These are phyloP conservation scores for Eriosoma lanigerum DNA, from an alignment of 1,140 invertebrate genomes.

Conservation along the genomic window DNA sequence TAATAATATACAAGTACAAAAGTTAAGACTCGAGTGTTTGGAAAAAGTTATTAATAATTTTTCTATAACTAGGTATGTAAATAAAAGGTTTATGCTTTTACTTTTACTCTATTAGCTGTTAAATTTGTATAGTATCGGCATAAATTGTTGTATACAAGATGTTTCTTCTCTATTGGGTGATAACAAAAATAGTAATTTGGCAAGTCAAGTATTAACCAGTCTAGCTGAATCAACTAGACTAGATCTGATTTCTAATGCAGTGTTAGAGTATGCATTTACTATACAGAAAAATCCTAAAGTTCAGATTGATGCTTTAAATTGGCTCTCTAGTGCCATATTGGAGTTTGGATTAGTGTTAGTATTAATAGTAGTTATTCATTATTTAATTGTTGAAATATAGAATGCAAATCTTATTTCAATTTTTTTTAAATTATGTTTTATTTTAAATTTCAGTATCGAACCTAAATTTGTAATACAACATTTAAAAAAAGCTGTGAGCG, in stretches of 20 bases:
- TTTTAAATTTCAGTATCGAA: conserved; percentile 65
- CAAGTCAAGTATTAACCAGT: conserved; percentile 71
- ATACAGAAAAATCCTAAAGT: conserved; percentile 89
- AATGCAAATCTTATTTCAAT: too few species aligned
- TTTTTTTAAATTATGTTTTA: not conserved
- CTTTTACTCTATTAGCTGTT: not conserved
- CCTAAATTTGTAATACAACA: conserved; percentile 77
- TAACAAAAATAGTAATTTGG: conserved; percentile 72
- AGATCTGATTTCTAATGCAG: conserved; percentile 72
- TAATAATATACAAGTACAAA: conserved; percentile 91
- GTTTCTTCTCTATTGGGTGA: conserved; percentile 85
- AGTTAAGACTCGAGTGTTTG: conserved; percentile 76
- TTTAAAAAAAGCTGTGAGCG: conserved; percentile 79
- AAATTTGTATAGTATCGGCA: conserved; percentile 64
- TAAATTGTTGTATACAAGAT: conserved; percentile 75
- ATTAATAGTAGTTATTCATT: conserved; percentile 27
- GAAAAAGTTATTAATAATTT: conserved; percentile 77
- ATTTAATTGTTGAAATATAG: too few species aligned
- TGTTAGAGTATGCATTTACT: conserved; percentile 73
- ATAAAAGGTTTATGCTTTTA: not conserved
- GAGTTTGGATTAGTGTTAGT: conserved; percentile 82
- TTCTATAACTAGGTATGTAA: conserved; percentile 67
- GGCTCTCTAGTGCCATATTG: conserved; percentile 74
- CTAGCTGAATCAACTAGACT: conserved; percentile 77
- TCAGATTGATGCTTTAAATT: conserved; percentile 79